These are phyloP conservation scores for Crocidura indochinensis DNA, from an alignment of 2,797 vertebrate genomes.

Conservation along the genomic window DNA sequence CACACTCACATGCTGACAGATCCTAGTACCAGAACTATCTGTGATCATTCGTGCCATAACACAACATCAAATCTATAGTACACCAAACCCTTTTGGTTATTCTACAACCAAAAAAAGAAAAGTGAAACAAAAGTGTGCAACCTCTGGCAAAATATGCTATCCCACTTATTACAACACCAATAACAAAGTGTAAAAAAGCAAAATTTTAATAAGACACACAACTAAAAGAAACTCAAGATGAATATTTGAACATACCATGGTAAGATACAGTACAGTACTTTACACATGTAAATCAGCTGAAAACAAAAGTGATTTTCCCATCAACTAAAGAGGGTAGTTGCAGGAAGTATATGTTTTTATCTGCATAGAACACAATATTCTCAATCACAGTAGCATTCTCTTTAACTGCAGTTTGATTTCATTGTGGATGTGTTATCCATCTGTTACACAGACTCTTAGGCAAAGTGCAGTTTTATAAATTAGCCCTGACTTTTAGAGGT, in stretches of 20 bases:
- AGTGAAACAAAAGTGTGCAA: no score
- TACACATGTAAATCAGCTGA: not conserved
- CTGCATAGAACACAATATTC: slow-evolving; percentile 43
- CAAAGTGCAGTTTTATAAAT: slow-evolving; percentile 84
- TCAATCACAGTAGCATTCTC: slow-evolving; percentile 73
- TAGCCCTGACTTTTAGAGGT: slow-evolving; percentile 78
- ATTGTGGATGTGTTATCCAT: slow-evolving; percentile 82
- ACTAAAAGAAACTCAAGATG: not conserved
- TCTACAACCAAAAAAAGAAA: no score
- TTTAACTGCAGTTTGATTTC: slow-evolving; percentile 77
- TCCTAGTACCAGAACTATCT: no score
- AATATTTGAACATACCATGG: slow-evolving; percentile 2
- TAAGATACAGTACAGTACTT: slow-evolving; percentile 31
- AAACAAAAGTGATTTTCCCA: slow-evolving; percentile 57
- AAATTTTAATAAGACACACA: no score
- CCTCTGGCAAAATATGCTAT: no score
- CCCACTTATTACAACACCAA: no score
- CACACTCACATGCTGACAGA: no score
- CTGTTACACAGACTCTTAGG: slow-evolving; percentile 82
- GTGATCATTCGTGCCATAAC: no score
- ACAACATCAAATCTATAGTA: no score
- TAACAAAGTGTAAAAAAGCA: no score
- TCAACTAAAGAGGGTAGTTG: slow-evolving; percentile 61
- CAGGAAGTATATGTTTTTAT: slow-evolving; percentile 76
- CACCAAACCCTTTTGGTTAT: no score